These are phyloP conservation scores for Solenopsis fugax DNA, from an alignment of 1,140 invertebrate genomes.

Conservation along the genomic window DNA sequence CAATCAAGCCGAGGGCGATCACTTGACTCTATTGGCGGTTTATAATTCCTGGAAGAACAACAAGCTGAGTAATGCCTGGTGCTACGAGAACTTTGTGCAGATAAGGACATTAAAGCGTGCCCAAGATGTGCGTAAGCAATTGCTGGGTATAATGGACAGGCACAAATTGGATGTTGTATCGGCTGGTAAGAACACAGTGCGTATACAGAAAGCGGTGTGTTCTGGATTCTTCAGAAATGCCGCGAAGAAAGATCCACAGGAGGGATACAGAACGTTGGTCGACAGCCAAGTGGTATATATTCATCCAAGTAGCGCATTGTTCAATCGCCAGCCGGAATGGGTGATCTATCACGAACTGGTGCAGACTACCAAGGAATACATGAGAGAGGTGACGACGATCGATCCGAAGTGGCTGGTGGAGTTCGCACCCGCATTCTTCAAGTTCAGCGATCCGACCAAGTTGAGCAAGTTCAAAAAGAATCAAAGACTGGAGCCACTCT, in stretches of 20 bases:
- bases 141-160: slow-evolving; percentile 99
- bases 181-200: slow-evolving; percentile 97
- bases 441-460: slow-evolving; percentile 99
- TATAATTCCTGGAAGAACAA: slow-evolving; percentile 99
- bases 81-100: slow-evolving; percentile 99
- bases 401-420: slow-evolving; percentile 99
- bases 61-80: slow-evolving; percentile 99
- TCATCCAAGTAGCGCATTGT: slow-evolving; percentile 98
- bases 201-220: slow-evolving; percentile 99
- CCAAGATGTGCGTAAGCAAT: slow-evolving; percentile 99
- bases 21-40: slow-evolving; percentile 98
- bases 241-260: slow-evolving; percentile 99
- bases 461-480: slow-evolving; percentile 99
- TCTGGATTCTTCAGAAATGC: slow-evolving; percentile 99
- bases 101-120: slow-evolving; percentile 98
- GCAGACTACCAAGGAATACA: slow-evolving; percentile 99
- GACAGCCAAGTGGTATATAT: slow-evolving; percentile 99
- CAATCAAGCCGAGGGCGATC: slow-evolving; percentile 99
- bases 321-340: slow-evolving; percentile 99
- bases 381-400: slow-evolving; percentile 99
- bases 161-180: slow-evolving; percentile 99
- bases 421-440: slow-evolving; percentile 99
- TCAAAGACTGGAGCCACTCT: slow-evolving; percentile 98
- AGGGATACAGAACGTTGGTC: slow-evolving; percentile 98
- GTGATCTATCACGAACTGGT: slow-evolving; percentile 99